phyloP scores from a whole-genome alignment of 2,113 vertebrate genomes.

The Antidorcas marsupialis region DNA sequence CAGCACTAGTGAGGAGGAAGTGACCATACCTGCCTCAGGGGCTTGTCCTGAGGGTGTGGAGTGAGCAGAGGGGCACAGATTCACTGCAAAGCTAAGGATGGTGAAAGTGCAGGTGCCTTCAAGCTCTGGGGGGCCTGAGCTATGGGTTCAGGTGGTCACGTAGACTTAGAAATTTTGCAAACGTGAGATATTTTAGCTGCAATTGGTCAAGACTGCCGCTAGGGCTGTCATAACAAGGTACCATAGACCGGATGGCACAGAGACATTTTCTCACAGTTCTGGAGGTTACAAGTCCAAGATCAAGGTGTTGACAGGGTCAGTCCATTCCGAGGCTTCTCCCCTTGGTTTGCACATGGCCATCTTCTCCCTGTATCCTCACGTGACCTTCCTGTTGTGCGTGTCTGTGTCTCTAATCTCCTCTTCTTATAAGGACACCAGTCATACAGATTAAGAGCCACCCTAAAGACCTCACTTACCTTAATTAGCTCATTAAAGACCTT shows the following conservation, averaged over 20 bases:
- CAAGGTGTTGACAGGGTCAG: accelerated
- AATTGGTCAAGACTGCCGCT: background rate
- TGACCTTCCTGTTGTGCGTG: background rate
- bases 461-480: background rate
- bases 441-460: background rate
- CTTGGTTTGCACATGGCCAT: accelerated
- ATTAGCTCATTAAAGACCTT: background rate
- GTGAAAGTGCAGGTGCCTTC: background rate
- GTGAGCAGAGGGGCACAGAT: background rate
- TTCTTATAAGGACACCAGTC: background rate
- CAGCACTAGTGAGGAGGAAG: too few species aligned
- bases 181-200: background rate
- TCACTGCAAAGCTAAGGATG: background rate
- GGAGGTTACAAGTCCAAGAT: background rate
- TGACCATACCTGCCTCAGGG: background rate
- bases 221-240: too few species aligned
- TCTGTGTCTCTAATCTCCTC: background rate
- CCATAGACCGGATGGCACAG: background rate
- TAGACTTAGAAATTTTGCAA: background rate
- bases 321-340: background rate
- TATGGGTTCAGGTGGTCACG: too few species aligned
- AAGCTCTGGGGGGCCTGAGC: background rate
- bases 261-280: background rate
- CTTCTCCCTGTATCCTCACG: background rate
- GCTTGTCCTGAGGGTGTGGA: too few species aligned